Conservation (phyloP, 2,888 invertebrate genomes). For the Polylopha cassiicola region DNA sequence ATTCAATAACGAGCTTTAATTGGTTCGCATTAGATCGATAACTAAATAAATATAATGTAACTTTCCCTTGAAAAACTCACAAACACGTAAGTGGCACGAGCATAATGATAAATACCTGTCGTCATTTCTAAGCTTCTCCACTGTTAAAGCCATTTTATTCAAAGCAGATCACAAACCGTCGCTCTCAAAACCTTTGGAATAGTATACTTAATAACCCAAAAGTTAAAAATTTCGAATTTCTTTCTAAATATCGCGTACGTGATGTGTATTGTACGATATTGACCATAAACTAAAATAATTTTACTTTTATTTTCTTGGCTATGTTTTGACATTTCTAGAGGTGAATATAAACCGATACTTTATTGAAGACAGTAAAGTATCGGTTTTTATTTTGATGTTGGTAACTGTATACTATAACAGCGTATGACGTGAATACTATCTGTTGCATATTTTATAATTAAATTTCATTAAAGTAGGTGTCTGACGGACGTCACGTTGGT, state of each 20-base stretch:
- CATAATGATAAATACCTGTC: slow-evolving; percentile 51
- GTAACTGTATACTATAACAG: too few species aligned
- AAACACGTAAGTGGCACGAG: slow-evolving; percentile 31
- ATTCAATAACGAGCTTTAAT: slow-evolving; percentile 3
- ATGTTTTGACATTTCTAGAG: slow-evolving; percentile 19
- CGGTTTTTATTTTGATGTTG: slow-evolving; percentile 13
- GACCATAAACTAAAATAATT: slow-evolving; percentile 30
- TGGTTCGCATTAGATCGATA: slow-evolving; percentile 10
- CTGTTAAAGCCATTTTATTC: slow-evolving; percentile 57
- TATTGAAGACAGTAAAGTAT: not conserved
- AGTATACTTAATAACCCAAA: slow-evolving; percentile 8
- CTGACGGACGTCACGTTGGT: too few species aligned
- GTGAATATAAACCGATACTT: not conserved
- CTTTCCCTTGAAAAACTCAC: slow-evolving; percentile 52
- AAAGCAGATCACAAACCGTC: slow-evolving; percentile 22
- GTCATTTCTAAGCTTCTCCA: slow-evolving; percentile 64
- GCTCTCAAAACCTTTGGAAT: slow-evolving; percentile 13
- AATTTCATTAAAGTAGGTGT: too few species aligned
- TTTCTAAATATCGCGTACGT: slow-evolving; percentile 32
- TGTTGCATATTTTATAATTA: too few species aligned
- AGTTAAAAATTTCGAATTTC: slow-evolving; percentile 39
- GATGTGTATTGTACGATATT: slow-evolving; percentile 35
- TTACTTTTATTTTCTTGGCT: slow-evolving; percentile 17
- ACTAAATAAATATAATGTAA: slow-evolving; percentile 26
- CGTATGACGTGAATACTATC: too few species aligned